phyloP scores from a whole-genome alignment of 2,113 vertebrate species.

The Ageneiosus marmoratus region DNA sequence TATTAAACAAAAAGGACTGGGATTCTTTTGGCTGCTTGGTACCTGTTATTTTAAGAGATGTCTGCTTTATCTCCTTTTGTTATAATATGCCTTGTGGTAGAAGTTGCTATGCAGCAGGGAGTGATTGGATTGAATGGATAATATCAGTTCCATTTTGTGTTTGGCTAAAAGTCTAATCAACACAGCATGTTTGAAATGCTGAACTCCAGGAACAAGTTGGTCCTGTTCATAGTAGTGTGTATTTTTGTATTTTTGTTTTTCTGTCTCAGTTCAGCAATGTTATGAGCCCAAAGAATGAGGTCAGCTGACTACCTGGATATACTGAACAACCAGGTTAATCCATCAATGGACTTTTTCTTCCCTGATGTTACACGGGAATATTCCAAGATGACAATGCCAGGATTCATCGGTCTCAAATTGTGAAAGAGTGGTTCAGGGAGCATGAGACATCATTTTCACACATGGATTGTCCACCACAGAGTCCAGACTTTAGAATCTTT shows the following conservation, averaged over 20 bases:
- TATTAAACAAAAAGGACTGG: background rate
- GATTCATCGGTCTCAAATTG: too few relatives aligned
- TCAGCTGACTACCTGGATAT: too few relatives aligned
- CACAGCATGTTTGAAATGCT: background rate
- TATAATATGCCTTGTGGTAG: background rate
- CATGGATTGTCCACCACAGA: too few relatives aligned
- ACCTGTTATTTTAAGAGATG: background rate
- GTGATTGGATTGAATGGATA: background rate
- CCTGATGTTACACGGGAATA: too few relatives aligned
- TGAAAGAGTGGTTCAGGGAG: too few relatives aligned
- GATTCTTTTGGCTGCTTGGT: background rate
- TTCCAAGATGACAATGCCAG: too few relatives aligned
- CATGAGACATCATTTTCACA: too few relatives aligned
- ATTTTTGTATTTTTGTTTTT: background rate
- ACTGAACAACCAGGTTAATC: too few relatives aligned
- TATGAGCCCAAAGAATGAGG: too few relatives aligned
- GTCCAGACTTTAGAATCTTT: too few relatives aligned
- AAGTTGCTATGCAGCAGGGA: background rate
- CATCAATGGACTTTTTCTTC: too few relatives aligned
- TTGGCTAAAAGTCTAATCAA: background rate
- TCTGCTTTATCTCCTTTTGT: background rate
- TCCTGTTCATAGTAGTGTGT: background rate
- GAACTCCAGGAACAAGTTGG: background rate
- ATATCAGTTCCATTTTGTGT: background rate
- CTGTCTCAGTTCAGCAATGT: too few relatives aligned